These are phyloP conservation scores for Protonibea diacanthus DNA, from an alignment of 2,797 vertebrate genomes.

Conservation along the genomic window DNA sequence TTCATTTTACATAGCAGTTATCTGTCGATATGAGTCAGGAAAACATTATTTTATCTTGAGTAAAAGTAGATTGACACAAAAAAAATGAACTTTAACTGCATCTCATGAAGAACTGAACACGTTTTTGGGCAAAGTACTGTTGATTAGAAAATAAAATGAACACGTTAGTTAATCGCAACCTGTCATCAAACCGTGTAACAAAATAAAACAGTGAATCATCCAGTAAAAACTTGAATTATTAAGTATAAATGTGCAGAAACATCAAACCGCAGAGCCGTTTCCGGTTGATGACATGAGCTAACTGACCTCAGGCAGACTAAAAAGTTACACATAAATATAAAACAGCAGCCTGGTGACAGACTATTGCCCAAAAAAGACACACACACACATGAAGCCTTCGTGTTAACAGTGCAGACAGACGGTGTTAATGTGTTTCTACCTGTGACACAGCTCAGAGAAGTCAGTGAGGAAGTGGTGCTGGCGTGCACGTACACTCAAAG, in stretches of 20 bases:
- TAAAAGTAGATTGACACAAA: not conserved
- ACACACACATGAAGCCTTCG: fast-evolving
- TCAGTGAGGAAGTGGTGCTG: not conserved
- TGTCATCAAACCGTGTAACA: too few species aligned
- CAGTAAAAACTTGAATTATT: too few species aligned
- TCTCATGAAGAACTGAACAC: too few species aligned
- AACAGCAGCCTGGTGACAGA: not conserved
- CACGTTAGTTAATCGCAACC: too few species aligned
- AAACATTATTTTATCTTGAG: not conserved
- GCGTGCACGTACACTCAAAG: not conserved
- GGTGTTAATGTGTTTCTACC: not conserved
- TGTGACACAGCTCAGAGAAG: not conserved
- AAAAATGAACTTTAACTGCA: too few species aligned
- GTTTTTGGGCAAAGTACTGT: too few species aligned
- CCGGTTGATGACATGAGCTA: not conserved
- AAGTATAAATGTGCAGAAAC: too few species aligned
- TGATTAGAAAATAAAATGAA: too few species aligned
- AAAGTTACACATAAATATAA: not conserved
- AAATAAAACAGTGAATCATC: too few species aligned
- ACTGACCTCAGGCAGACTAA: not conserved
- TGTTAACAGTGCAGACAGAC: not conserved
- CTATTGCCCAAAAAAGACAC: not conserved
- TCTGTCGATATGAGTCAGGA: not conserved
- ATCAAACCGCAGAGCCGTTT: not conserved
- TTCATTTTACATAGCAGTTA: not conserved